A percentile compares a stretch with the other conserved stretches of the same genome.
phyloP scores from a whole-genome alignment of 2,888 invertebrate genomes.

The Pristionchus fissidentatus region DNA sequence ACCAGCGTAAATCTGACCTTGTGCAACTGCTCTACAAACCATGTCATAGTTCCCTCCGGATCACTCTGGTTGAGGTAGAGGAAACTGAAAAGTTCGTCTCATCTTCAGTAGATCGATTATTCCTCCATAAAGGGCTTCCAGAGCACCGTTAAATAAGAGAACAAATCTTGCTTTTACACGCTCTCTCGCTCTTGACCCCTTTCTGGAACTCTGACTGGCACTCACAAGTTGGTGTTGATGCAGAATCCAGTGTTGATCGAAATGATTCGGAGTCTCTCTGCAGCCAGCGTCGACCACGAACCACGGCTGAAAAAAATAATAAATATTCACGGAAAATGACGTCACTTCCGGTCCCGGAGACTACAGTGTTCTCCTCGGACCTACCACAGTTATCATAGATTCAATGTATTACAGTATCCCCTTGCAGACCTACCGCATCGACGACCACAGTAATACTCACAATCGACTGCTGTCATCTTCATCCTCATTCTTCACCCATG shows the following conservation, averaged over 20 bases:
- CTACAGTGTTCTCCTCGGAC: too few relatives aligned
- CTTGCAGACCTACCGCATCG: background rate
- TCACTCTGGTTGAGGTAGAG: conserved; percentile 88
- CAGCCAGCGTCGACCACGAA: conserved; percentile 84
- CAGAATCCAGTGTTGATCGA: conserved; percentile 75
- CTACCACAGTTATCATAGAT: too few relatives aligned
- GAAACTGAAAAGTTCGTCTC: conserved; percentile 81
- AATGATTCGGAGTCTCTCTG: conserved; percentile 72
- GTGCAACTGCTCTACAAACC: conserved; percentile 84
- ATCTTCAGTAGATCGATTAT: too few relatives aligned
- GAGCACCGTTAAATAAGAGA: too few relatives aligned
- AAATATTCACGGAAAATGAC: background rate
- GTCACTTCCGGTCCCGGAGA: too few relatives aligned
- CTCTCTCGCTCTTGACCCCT: too few relatives aligned
- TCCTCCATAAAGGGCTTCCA: too few relatives aligned
- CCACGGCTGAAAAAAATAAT: conserved; percentile 81
- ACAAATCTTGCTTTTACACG: too few relatives aligned
- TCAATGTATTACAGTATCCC: too few relatives aligned
- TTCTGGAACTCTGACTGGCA: too few relatives aligned
- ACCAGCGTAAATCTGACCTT: too few relatives aligned
- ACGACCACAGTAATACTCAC: background rate
- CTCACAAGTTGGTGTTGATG: conserved; percentile 77
- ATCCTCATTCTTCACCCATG: conserved; percentile 81
- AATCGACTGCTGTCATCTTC: conserved; percentile 48
- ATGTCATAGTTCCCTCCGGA: conserved; percentile 85